Percentiles rank a stretch among this genome's conserved stretches.
Evolutionary conservation across 2,888 invertebrate species (phyloP).

Genomic region (Pyrgus malvae): DNA sequence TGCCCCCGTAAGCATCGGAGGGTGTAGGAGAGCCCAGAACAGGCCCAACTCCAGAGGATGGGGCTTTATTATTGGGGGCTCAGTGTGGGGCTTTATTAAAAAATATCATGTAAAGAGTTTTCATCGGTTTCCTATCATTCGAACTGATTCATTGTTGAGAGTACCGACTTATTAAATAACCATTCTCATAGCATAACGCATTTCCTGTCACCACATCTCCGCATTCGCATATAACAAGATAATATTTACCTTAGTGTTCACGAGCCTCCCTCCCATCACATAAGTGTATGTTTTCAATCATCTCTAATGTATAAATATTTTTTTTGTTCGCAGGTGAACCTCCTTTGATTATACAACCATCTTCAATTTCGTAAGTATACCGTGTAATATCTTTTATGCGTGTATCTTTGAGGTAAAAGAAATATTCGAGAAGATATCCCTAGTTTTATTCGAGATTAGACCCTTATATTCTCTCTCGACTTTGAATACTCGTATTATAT

Average conservation of each 20-base stretch:
- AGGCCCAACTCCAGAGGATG: no score
- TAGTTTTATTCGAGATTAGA: constrained; percentile 5
- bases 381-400: constrained; percentile 18
- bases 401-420: constrained; percentile 13
- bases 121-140: no score
- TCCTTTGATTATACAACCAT: constrained; percentile 38
- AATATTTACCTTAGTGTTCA: constrained; percentile 12
- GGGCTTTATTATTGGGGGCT: no score
- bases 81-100: no score
- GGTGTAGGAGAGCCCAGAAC: no score
- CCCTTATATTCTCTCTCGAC: no score
- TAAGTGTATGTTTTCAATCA: constrained; percentile 31
- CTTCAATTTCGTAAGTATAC: constrained; percentile 41
- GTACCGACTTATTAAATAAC: no score
- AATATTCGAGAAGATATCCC: constrained; percentile 2
- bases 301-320: constrained; percentile 42
- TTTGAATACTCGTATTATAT: no score
- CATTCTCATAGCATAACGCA: no score
- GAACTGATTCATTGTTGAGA: no score
- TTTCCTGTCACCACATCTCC: not conserved
- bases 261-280: not conserved
- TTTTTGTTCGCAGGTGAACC: constrained; percentile 43
- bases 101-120: no score
- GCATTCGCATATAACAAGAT: not conserved
- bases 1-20: no score